These are phyloP conservation scores for Lordiphosa collinella DNA, from an alignment of 1,140 invertebrate species.

Conservation along the genomic window DNA sequence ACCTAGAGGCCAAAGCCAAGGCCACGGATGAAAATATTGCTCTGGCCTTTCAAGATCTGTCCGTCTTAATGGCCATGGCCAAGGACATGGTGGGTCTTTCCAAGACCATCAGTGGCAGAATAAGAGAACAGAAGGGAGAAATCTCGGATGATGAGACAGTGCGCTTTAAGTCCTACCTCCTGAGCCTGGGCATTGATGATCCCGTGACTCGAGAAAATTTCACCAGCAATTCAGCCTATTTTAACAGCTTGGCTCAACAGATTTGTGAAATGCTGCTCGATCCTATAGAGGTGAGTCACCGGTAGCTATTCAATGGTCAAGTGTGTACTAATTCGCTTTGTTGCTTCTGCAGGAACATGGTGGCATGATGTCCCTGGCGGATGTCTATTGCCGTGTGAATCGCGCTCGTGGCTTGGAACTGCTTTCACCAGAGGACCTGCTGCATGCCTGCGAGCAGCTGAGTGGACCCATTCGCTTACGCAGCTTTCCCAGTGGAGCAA, in stretches of 20 bases:
- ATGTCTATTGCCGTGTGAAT: slow-evolving; percentile 98
- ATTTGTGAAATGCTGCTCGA: slow-evolving; percentile 90
- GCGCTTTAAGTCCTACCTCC: slow-evolving; percentile 95
- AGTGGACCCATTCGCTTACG: slow-evolving; percentile 88
- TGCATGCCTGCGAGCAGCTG: slow-evolving; percentile 92
- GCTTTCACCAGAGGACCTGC: slow-evolving; percentile 95
- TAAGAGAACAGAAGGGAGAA: slow-evolving; percentile 96
- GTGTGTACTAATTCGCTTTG: background rate
- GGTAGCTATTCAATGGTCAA: background rate
- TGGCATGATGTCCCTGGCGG: slow-evolving; percentile 97
- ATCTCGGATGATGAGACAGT: slow-evolving; percentile 99
- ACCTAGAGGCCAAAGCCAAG: slow-evolving; percentile 93
- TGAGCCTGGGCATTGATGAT: slow-evolving; percentile 98
- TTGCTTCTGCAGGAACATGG: slow-evolving; percentile 87
- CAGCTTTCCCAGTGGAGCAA: slow-evolving; percentile 94
- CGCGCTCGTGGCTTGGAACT: slow-evolving; percentile 92
- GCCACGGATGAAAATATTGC: slow-evolving; percentile 95
- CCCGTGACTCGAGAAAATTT: slow-evolving; percentile 96
- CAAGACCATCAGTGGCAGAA: slow-evolving; percentile 95
- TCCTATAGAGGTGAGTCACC: slow-evolving; percentile 85
- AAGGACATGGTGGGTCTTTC: slow-evolving; percentile 98
- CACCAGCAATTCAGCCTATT: slow-evolving; percentile 92
- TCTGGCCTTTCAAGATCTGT: slow-evolving; percentile 96
- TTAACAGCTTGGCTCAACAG: slow-evolving; percentile 92
- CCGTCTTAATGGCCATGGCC: slow-evolving; percentile 95